Evolutionary conservation across 1,140 invertebrate species (phyloP).

Genomic region (Rhagoletis zephyria): DNA sequence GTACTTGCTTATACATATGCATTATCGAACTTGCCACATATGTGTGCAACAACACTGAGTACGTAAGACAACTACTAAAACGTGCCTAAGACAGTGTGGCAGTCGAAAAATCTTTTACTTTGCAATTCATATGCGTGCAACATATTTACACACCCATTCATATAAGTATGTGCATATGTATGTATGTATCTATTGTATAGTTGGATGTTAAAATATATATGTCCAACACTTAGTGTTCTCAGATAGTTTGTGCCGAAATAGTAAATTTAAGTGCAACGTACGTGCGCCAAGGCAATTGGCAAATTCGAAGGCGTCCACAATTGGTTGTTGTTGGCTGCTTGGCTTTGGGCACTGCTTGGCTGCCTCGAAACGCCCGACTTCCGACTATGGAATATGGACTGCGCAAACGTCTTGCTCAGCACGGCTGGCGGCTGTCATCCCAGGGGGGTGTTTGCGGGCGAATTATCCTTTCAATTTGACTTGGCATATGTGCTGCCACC

Average conservation of each 20-base stretch:
- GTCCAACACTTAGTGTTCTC: constrained; percentile 15
- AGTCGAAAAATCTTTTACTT: constrained; percentile 41
- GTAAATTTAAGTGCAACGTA: constrained; percentile 73
- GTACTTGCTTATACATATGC: background rate
- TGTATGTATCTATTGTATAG: background rate
- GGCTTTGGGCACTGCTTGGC: background rate
- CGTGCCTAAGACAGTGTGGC: constrained; percentile 44
- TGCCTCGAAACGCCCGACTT: constrained; percentile 58
- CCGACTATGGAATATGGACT: constrained; percentile 46
- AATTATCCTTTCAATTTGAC: constrained; percentile 74
- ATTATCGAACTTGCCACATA: background rate
- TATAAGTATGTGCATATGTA: background rate
- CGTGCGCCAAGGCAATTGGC: constrained; percentile 73
- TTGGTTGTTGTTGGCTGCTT: constrained; percentile 69
- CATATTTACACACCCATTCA: background rate
- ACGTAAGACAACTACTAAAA: constrained; percentile 38
- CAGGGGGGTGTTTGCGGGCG: constrained; percentile 73
- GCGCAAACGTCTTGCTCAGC: constrained; percentile 17
- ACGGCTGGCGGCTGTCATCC: constrained; percentile 58
- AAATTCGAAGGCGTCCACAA: constrained; percentile 72
- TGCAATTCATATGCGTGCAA: constrained; percentile 42
- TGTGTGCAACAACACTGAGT: constrained; percentile 7
- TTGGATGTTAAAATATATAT: background rate
- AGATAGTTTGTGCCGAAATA: constrained; percentile 22
- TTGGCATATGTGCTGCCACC: constrained; percentile 69